Conservation (phyloP, 2,113 vertebrate species). For the Neodontobutis hainanensis region DNA sequence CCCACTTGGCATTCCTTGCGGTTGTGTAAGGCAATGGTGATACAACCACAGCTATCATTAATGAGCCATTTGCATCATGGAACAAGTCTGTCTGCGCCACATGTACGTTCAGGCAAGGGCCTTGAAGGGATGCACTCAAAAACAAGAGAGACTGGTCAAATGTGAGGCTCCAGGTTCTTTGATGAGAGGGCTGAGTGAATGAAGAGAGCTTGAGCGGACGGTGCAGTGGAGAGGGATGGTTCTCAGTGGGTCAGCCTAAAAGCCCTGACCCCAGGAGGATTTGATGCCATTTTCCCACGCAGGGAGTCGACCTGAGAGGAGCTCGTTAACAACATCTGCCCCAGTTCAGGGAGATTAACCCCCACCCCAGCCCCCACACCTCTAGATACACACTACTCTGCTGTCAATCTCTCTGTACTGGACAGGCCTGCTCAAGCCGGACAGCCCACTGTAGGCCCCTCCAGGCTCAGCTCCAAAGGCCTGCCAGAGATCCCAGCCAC, state of each 20-base stretch:
- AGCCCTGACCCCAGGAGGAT: slow-evolving; percentile 82
- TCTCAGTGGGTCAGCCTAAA: slow-evolving; percentile 77
- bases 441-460: slow-evolving; percentile 49
- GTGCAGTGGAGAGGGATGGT: slow-evolving; percentile 71
- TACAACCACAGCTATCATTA: slow-evolving; percentile 70
- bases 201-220: slow-evolving; percentile 47
- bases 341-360: slow-evolving; percentile 82
- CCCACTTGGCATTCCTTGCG: slow-evolving; percentile 77
- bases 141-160: slow-evolving; percentile 39
- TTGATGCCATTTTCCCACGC: slow-evolving; percentile 84
- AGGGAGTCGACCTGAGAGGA: slow-evolving; percentile 81
- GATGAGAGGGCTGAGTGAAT: slow-evolving; percentile 45
- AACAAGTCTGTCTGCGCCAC: slow-evolving; percentile 50
- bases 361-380: slow-evolving; percentile 64
- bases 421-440: slow-evolving; percentile 57
- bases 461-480: slow-evolving; percentile 38
- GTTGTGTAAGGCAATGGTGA: slow-evolving; percentile 68
- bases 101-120: slow-evolving; percentile 34
- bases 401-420: slow-evolving; percentile 71
- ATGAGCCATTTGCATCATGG: slow-evolving; percentile 64
- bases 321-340: slow-evolving; percentile 85
- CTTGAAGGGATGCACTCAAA: slow-evolving; percentile 25
- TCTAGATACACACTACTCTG: slow-evolving; percentile 55
- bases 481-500: slow-evolving; percentile 47
- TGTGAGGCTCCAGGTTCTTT: slow-evolving; percentile 51